Percentiles rank a stretch among this genome's conserved stretches.
These are phyloP conservation scores for Hydrotaea cyrtoneurina DNA, from an alignment of 2,888 invertebrate genomes.

Conservation along the genomic window DNA sequence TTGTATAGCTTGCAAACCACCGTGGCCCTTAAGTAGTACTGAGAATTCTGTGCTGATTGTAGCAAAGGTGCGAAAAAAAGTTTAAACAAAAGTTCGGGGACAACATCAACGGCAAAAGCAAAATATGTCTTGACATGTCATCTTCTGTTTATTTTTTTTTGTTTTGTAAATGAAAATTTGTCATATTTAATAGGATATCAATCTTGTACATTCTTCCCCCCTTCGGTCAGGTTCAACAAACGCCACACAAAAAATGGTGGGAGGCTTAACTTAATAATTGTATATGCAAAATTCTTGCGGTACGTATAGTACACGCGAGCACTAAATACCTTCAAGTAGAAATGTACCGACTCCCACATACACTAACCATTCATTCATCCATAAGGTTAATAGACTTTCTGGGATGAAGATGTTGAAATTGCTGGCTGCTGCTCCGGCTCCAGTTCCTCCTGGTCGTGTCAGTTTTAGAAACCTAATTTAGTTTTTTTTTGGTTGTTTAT, in stretches of 20 bases:
- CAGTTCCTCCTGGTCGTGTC: neutral
- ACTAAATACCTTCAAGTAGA: neutral
- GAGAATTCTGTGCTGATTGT: no score
- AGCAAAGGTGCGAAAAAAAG: no score
- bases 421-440: neutral
- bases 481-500: conserved; percentile 29
- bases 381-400: conserved; percentile 17
- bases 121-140: neutral
- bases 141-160: neutral
- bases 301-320: neutral
- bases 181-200: conserved; percentile 65
- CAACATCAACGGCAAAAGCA: neutral
- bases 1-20: no score
- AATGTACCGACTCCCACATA: neutral
- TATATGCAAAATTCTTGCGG: conserved; percentile 57
- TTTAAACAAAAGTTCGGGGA: no score
- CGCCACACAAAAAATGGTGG: conserved; percentile 38
- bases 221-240: neutral
- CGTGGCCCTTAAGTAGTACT: no score
- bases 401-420: conserved; percentile 12
- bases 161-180: conserved; percentile 50
- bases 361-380: neutral
- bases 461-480: conserved; percentile 24
- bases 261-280: conserved; percentile 56
- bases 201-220: conserved; percentile 47